Evolutionary conservation across 2,888 invertebrate genomes (phyloP), one percentile per base, ranked within the genome.

Genomic region (Agapetus fuscipes): DNA sequence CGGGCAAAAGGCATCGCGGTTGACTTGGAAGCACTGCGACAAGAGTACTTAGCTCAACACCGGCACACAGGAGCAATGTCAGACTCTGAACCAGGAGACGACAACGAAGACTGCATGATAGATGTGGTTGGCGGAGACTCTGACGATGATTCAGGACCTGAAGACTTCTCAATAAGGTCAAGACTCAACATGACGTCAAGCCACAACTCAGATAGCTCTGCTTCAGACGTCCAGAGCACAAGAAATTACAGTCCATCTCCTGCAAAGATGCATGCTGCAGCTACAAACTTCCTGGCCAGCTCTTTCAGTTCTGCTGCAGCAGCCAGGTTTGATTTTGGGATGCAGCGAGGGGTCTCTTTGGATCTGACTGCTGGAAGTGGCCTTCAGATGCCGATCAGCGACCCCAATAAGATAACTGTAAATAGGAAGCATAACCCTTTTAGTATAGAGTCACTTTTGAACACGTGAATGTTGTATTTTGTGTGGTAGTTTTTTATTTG

Each of bases 1-100:
- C 80, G 91, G 39, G 86, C 87, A 34, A 90, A 90, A 62, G 91
- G 91, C 51, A 88, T 91, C 54, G 79, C 85, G 12, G 90, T 91
- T 14, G 89, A 90, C 60, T 64, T 91, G 46, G 85, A 88, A 53
- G 84, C 89, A 3, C 66, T 91, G 34, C 81, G 85, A 53, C 72
- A 84, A 31, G 90, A 91, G 59, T 89, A 89, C 70, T 75, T 90
- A 53, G 80, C 83, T 9, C 86, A 86, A 60, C 80, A 81, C 52
- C 72, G 80, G 49, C 74, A 76, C 50, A 74, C 61, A 39, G 71
- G 69, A 25, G 61, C 73, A 5, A 74, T 74, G 51, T 75, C 75
- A 7, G 76, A 76, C 48, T 77, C 76, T 0, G 71, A 71, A 27
- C 62, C 61, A 15, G 76, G 76, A 46, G 64, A 64, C 20, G 76